Percentiles rank a stretch among this genome's conserved stretches.
These are phyloP conservation scores for Salvelinus sp. DNA, from an alignment of 2,113 vertebrate species.

Conservation along the genomic window DNA sequence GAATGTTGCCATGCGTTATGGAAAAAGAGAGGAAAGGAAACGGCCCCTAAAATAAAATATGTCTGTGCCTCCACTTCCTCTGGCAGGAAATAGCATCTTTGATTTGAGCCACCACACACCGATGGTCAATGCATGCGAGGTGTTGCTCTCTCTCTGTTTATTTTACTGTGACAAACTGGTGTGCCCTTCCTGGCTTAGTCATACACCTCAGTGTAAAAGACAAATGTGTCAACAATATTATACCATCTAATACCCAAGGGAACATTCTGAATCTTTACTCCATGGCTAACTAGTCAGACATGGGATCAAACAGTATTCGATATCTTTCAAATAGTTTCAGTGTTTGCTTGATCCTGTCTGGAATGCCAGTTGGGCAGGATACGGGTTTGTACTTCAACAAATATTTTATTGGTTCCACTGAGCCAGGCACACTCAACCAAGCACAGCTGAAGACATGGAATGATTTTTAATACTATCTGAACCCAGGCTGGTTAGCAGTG, in stretches of 20 bases:
- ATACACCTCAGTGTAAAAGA: background rate
- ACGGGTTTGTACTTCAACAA: too few species aligned
- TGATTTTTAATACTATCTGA: background rate
- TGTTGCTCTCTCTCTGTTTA: constrained; percentile 31
- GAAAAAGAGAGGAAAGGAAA: constrained; percentile 48
- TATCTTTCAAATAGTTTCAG: too few species aligned
- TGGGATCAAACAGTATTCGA: too few species aligned
- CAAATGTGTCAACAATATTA: background rate
- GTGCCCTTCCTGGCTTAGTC: background rate
- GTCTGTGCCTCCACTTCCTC: constrained; percentile 47
- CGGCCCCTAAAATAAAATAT: constrained; percentile 8
- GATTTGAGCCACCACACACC: constrained; percentile 57
- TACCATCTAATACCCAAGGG: background rate
- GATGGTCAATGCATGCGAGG: constrained; percentile 49
- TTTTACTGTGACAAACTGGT: constrained; percentile 23
- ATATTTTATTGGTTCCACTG: too few species aligned
- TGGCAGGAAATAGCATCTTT: constrained; percentile 68
- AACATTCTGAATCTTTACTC: background rate
- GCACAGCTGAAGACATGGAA: background rate
- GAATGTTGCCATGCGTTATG: constrained; percentile 42
- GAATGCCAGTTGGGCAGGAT: too few species aligned
- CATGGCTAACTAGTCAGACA: background rate
- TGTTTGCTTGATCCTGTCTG: too few species aligned
- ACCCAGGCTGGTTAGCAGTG: background rate
- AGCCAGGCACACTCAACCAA: too few species aligned